Percentiles rank a stretch among this genome's conserved stretches.
Evolutionary conservation across 2,113 vertebrate species (phyloP).

Genomic region (Lipophrys pholis): DNA sequence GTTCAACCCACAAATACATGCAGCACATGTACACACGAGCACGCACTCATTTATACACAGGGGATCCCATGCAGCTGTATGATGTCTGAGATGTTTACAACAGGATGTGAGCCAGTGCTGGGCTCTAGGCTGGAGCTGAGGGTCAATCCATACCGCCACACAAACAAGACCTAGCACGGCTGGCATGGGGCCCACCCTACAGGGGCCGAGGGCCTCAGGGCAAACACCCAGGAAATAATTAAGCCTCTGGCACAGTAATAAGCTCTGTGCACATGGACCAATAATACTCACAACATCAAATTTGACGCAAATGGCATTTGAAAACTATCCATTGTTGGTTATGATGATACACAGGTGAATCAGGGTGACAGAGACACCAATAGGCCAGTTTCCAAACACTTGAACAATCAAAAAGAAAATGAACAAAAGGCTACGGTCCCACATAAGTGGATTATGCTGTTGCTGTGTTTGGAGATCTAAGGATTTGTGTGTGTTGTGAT

Average conservation of each 20-base stretch:
- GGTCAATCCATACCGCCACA: slow-evolving; percentile 59
- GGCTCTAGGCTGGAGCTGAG: slow-evolving; percentile 45
- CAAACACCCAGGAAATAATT: slow-evolving; percentile 69
- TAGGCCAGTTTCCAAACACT: background rate
- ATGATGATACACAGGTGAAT: background rate
- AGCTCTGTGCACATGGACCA: slow-evolving; percentile 49
- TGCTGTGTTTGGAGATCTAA: background rate
- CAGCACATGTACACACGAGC: slow-evolving; percentile 20
- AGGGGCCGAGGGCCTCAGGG: slow-evolving; percentile 61
- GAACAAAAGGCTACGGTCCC: background rate
- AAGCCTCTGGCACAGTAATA: slow-evolving; percentile 64
- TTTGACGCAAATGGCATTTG: slow-evolving; percentile 11
- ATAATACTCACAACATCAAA: slow-evolving; percentile 50
- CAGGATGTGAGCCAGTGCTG: slow-evolving; percentile 62
- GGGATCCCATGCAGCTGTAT: slow-evolving; percentile 65
- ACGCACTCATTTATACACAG: slow-evolving; percentile 45
- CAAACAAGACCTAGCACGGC: slow-evolving; percentile 62
- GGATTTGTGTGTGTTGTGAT: background rate
- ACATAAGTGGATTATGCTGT: background rate
- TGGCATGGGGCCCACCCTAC: slow-evolving; percentile 71
- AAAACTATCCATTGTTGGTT: slow-evolving; percentile 5
- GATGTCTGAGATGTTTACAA: slow-evolving; percentile 75
- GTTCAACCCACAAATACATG: slow-evolving; percentile 26
- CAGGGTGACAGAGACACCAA: background rate
- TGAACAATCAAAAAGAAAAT: background rate